Evolutionary conservation across 1,140 invertebrate species (phyloP).

Genomic region (Eueides isabella): DNA sequence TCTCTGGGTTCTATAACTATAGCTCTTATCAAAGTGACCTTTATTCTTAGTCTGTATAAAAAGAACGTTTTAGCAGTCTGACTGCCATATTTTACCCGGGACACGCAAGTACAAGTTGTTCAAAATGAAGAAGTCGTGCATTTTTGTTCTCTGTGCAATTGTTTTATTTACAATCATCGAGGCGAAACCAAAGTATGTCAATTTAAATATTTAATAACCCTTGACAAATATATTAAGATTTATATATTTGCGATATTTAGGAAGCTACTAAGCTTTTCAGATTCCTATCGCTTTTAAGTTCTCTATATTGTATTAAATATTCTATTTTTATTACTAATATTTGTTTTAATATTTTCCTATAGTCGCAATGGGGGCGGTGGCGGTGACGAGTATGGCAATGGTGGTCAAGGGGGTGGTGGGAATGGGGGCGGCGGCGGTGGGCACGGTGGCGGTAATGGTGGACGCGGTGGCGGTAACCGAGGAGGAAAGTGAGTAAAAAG

Average conservation of each 20-base stretch:
- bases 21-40: constrained; percentile 10
- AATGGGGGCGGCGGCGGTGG: background rate
- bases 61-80: background rate
- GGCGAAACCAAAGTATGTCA: background rate
- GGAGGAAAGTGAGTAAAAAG: background rate
- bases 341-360: background rate
- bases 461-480: background rate
- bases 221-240: too few species aligned
- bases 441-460: background rate
- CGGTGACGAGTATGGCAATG: background rate
- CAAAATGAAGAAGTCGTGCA: background rate
- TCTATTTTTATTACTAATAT: too few species aligned
- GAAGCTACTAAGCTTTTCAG: too few species aligned
- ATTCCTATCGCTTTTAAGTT: too few species aligned
- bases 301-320: too few species aligned
- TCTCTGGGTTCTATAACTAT: background rate
- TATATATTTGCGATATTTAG: too few species aligned
- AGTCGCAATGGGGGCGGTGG: background rate
- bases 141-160: background rate
- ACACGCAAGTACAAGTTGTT: background rate
- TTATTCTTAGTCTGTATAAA: background rate
- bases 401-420: background rate
- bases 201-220: background rate
- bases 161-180: background rate
- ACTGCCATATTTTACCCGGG: background rate